A percentile compares a stretch with the other conserved stretches of the same genome.
These are phyloP conservation scores for Bruchidius siliquastri DNA, from an alignment of 2,888 invertebrate species.

Conservation along the genomic window DNA sequence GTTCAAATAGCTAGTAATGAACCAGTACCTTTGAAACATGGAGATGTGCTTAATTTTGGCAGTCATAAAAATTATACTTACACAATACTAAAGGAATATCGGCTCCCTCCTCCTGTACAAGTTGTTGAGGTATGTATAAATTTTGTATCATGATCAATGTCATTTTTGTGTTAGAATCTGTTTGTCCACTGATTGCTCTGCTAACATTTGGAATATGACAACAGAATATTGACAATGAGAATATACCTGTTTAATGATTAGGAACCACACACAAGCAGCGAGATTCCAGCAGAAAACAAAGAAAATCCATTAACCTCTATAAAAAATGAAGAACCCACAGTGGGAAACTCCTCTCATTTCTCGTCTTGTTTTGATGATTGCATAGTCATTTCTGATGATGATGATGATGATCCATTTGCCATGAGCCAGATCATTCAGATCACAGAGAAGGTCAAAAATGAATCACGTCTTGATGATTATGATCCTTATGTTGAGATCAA, in stretches of 20 bases:
- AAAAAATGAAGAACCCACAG: slow-evolving; percentile 6
- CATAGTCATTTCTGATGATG: slow-evolving; percentile 44
- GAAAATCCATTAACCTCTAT: slow-evolving; percentile 3
- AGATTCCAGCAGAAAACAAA: not conserved
- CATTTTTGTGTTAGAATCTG: too few species aligned
- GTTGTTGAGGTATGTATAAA: not conserved
- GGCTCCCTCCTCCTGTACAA: not conserved
- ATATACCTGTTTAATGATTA: not conserved
- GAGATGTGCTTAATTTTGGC: slow-evolving; percentile 56
- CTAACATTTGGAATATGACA: too few species aligned
- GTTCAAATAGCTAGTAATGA: slow-evolving; percentile 42
- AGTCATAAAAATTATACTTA: not conserved
- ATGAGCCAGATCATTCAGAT: slow-evolving; percentile 47
- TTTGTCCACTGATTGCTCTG: too few species aligned
- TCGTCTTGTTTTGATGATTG: slow-evolving; percentile 4
- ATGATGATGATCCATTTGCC: slow-evolving; percentile 53
- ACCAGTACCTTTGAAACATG: slow-evolving; percentile 43
- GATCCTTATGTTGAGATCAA: slow-evolving; percentile 16
- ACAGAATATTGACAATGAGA: too few species aligned
- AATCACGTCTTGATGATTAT: slow-evolving; percentile 11
- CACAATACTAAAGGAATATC: not conserved
- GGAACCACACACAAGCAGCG: not conserved
- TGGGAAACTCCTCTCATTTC: not conserved
- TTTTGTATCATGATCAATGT: too few species aligned
- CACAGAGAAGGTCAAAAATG: slow-evolving; percentile 21